A percentile compares a stretch with the other conserved stretches of the same genome.
phyloP scores from a whole-genome alignment of 1,140 invertebrate genomes.

The Magallana angulata region DNA sequence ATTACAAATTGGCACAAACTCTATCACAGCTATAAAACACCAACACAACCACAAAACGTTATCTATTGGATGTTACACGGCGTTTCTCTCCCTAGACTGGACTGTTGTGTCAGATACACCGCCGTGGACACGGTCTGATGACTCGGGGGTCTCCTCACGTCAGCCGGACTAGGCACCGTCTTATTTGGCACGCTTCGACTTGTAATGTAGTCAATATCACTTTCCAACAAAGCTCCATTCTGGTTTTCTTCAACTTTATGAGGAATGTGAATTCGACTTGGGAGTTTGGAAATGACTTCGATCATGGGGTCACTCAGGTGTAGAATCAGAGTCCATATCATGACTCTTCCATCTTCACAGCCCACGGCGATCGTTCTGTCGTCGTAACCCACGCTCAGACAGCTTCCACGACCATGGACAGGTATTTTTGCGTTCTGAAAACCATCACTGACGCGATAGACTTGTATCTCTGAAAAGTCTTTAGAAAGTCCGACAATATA shows the following conservation, averaged over 20 bases:
- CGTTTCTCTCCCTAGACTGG: constrained; percentile 42
- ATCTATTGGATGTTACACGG: constrained; percentile 57
- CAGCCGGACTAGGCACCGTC: constrained; percentile 54
- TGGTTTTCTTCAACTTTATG: neutral
- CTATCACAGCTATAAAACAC: neutral
- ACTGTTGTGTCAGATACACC: constrained; percentile 56
- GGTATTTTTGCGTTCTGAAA: constrained; percentile 61
- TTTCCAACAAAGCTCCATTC: constrained; percentile 10
- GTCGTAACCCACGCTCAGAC: constrained; percentile 70
- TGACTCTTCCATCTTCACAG: constrained; percentile 72
- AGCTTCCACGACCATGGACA: constrained; percentile 70
- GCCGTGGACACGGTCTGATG: constrained; percentile 58
- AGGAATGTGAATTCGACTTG: constrained; percentile 51
- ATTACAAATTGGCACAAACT: neutral
- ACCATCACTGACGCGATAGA: constrained; percentile 68
- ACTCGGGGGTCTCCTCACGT: constrained; percentile 58
- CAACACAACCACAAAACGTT: neutral
- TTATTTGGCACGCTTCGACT: constrained; percentile 59
- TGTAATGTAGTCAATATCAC: constrained; percentile 56
- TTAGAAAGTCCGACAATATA: constrained; percentile 67
- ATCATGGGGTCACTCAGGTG: constrained; percentile 70
- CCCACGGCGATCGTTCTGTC: constrained; percentile 75
- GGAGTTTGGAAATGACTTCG: constrained; percentile 69
- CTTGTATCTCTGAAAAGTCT: constrained; percentile 57
- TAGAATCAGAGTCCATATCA: constrained; percentile 71